Percentiles rank a stretch among this genome's conserved stretches.
phyloP scores from a whole-genome alignment of 2,113 vertebrate species.

The Oceanites oceanicus region DNA sequence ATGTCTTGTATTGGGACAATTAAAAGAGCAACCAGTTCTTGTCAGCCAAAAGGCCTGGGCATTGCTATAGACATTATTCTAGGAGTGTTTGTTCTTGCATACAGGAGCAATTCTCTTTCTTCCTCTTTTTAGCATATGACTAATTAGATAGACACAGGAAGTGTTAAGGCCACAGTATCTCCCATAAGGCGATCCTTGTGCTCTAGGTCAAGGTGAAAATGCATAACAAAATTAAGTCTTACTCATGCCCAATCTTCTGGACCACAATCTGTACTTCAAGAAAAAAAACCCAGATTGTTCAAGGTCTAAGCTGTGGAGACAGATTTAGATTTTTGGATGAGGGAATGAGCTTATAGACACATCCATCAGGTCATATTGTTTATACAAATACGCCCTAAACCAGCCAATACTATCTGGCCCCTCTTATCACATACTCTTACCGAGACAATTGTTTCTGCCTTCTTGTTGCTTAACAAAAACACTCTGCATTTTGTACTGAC shows the following conservation, averaged over 20 bases:
- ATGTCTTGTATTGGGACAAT: neutral
- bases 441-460: neutral
- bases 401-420: neutral
- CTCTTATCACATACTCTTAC: neutral
- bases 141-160: neutral
- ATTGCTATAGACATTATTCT: neutral
- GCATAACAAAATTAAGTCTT: neutral
- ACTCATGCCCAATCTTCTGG: neutral
- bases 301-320: neutral
- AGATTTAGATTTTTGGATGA: neutral
- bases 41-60: neutral
- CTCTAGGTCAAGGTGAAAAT: neutral
- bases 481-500: neutral
- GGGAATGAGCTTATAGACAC: neutral
- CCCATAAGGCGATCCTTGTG: neutral
- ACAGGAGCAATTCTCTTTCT: neutral
- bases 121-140: neutral
- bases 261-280: neutral
- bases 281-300: neutral
- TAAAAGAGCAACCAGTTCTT: neutral
- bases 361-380: neutral
- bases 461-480: neutral
- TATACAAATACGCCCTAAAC: neutral
- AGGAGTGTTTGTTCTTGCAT: neutral
- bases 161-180: neutral